Conservation (phyloP, 64 coral and sea anemone species). For the Dendrophyllia cribrosa region DNA sequence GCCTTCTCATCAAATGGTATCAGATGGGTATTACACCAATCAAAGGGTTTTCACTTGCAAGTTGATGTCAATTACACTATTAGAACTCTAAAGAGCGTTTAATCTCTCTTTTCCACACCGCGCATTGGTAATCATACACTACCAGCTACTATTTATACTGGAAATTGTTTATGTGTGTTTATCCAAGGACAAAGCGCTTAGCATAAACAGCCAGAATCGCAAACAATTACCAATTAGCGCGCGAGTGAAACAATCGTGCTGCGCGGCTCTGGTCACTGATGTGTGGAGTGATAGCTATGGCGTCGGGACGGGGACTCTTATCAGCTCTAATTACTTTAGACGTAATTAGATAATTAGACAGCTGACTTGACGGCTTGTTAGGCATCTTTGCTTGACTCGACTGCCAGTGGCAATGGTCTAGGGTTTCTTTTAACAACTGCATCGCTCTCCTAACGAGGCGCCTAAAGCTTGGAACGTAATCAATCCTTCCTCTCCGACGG, state of each 20-base stretch:
- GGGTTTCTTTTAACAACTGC: slow-evolving; percentile 45
- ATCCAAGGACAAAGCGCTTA: slow-evolving; percentile 55
- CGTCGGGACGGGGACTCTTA: slow-evolving; percentile 79
- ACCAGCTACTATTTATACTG: not conserved
- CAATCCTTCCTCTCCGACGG: slow-evolving; percentile 34
- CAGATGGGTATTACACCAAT: not conserved
- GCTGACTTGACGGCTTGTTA: slow-evolving; percentile 96
- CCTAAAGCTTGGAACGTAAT: slow-evolving; percentile 49
- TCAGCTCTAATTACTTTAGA: slow-evolving; percentile 83
- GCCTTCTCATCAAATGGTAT: not conserved
- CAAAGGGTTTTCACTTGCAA: not conserved
- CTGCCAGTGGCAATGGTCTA: slow-evolving; percentile 53
- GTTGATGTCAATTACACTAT: slow-evolving; percentile 1
- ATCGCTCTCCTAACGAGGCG: slow-evolving; percentile 59
- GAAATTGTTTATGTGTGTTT: not conserved
- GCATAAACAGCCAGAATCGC: slow-evolving; percentile 66
- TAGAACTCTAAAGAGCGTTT: slow-evolving; percentile 28
- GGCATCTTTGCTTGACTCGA: slow-evolving; percentile 67
- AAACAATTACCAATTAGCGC: slow-evolving; percentile 69
- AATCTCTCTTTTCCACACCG: slow-evolving; percentile 64
- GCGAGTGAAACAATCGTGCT: slow-evolving; percentile 47
- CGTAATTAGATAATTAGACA: slow-evolving; percentile 99
- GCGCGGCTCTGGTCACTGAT: slow-evolving; percentile 53
- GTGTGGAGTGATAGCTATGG: slow-evolving; percentile 61
- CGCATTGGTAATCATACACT: slow-evolving; percentile 43